phyloP scores from a whole-genome alignment of 2,113 vertebrate genomes.

The Peromyscus leucopus region DNA sequence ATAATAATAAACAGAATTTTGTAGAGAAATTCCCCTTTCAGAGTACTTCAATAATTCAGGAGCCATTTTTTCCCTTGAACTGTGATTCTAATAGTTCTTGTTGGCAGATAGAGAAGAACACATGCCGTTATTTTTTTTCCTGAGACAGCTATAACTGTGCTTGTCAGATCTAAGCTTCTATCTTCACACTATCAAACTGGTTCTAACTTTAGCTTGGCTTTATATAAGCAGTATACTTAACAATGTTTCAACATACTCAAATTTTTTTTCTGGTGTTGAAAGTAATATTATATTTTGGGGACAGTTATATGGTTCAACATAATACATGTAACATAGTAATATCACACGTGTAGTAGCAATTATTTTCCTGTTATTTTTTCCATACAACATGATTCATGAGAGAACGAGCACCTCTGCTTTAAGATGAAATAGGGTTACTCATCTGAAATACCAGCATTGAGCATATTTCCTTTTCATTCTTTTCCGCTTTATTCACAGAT shows the following conservation, averaged over 20 bases:
- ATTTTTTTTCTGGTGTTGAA: neutral
- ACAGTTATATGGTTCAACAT: neutral
- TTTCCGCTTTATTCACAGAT: neutral
- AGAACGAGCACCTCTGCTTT: neutral
- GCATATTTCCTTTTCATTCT: neutral
- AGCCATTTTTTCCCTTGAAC: neutral
- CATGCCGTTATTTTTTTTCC: neutral
- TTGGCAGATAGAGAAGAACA: neutral
- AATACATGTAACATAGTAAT: neutral
- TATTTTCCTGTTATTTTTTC: neutral
- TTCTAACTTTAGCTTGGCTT: neutral
- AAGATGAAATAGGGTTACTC: neutral
- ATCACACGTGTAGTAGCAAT: neutral
- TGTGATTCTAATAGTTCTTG: neutral
- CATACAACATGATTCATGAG: neutral
- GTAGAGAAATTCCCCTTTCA: neutral
- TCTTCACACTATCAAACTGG: neutral
- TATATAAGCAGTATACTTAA: neutral
- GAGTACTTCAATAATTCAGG: neutral
- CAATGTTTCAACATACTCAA: neutral
- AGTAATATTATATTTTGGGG: neutral
- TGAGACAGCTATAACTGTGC: neutral
- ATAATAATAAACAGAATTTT: neutral
- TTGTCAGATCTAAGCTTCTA: neutral
- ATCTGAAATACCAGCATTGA: neutral